phyloP scores from a whole-genome alignment of 2,797 vertebrate species.

The Neosilurus mollespiculum region DNA sequence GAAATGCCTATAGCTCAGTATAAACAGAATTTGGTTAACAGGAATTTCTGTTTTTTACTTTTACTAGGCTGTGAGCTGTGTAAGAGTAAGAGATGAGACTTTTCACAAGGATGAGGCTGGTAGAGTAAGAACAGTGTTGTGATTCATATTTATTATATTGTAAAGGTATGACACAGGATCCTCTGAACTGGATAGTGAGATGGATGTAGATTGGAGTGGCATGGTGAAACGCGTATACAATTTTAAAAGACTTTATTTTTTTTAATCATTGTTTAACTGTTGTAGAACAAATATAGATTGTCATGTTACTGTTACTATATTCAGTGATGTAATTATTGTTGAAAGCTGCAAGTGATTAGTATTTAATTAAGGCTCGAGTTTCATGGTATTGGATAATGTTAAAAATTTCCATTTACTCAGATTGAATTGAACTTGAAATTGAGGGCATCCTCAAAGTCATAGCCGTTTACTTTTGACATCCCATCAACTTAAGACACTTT shows the following conservation, averaged over 20 bases:
- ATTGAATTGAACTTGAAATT: slow-evolving; percentile 57
- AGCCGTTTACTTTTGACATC: slow-evolving; percentile 52
- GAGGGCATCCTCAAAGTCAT: slow-evolving; percentile 61
- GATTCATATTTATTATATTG: not conserved
- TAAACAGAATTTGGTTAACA: not conserved
- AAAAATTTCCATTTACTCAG: slow-evolving; percentile 45
- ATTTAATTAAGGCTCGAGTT: slow-evolving; percentile 19
- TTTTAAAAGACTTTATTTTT: not conserved
- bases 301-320: not conserved
- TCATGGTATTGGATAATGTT: slow-evolving; percentile 7
- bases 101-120: slow-evolving; percentile 10
- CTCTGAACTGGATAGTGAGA: not conserved
- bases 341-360: not conserved
- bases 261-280: not conserved
- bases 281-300: not conserved
- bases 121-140: not conserved
- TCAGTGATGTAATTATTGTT: not conserved
- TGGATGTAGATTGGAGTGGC: not conserved
- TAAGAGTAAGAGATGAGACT: slow-evolving; percentile 1
- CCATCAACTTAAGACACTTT: slow-evolving; percentile 52
- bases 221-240: not conserved
- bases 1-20: not conserved
- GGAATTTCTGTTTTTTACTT: not conserved
- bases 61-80: not conserved
- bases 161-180: not conserved